These are phyloP conservation scores for Zaprionus lachaisei DNA, from an alignment of 1,140 invertebrate genomes.

Conservation along the genomic window DNA sequence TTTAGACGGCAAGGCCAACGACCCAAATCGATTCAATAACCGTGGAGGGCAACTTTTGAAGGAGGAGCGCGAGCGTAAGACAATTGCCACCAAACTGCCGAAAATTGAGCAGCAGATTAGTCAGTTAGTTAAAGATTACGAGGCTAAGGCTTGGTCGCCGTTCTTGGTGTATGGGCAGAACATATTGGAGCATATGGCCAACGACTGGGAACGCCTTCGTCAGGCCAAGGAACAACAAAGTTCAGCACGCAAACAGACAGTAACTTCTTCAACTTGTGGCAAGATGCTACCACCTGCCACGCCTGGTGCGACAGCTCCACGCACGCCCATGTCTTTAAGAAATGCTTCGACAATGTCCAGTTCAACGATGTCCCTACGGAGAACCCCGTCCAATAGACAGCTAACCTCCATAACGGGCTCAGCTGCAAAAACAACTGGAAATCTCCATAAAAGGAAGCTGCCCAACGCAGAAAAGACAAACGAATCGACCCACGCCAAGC, in stretches of 20 bases:
- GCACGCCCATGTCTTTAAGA: slow-evolving; percentile 64
- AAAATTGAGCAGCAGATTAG: slow-evolving; percentile 88
- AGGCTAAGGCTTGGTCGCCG: slow-evolving; percentile 84
- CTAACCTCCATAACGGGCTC: slow-evolving; percentile 26
- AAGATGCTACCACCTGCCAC: slow-evolving; percentile 49
- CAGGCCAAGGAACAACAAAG: slow-evolving; percentile 69
- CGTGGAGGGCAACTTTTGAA: slow-evolving; percentile 92
- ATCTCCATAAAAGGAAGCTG: slow-evolving; percentile 62
- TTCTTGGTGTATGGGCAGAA: slow-evolving; percentile 87
- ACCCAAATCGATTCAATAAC: slow-evolving; percentile 93
- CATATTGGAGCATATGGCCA: slow-evolving; percentile 86
- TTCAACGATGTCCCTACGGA: slow-evolving; percentile 69
- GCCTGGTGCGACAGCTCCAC: slow-evolving; percentile 31
- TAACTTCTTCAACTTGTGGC: slow-evolving; percentile 33
- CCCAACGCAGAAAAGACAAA: slow-evolving; percentile 2
- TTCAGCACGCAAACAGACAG: slow-evolving; percentile 72
- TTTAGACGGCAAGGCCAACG: slow-evolving; percentile 89
- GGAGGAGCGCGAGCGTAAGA: slow-evolving; percentile 93
- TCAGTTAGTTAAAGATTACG: slow-evolving; percentile 85
- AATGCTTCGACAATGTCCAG: slow-evolving; percentile 62
- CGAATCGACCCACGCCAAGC: slow-evolving; percentile 59
- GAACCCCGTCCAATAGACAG: slow-evolving; percentile 63
- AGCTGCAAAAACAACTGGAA: slow-evolving; percentile 56
- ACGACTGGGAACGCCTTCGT: slow-evolving; percentile 86
- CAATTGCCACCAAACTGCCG: slow-evolving; percentile 88